Base-by-base conservation (phyloP, 1,140 invertebrate genomes). In the Antheraea mylitta region DNA sequence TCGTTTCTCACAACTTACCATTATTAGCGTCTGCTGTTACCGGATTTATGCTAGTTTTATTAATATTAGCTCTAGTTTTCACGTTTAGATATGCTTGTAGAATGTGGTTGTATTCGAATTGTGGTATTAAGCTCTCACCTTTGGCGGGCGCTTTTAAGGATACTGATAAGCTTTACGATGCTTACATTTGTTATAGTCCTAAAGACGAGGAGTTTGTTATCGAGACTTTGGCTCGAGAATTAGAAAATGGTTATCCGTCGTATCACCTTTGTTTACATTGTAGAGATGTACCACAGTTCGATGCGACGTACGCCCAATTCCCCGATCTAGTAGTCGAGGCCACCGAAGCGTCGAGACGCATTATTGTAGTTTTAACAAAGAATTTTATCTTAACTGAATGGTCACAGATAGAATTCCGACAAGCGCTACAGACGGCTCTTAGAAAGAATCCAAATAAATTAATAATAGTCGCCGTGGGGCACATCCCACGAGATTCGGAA, bases 171-270 rank as follows among this genome's bases (percentile, higher is more conserved):
- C 94, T 97, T 68, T 98, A 97, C 85, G 97, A 98, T 87, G 97
- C 97, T 18, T 98, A 98, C 88, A 95, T 98, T 67, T 96, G 96
- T 60, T 98, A 98, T 91, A 97, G 97, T 76, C 94, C 96, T 60
- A 96, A 98, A 82, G 97, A 98, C 90, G 96, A 98, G 85, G 94
- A 95, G 61, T 98, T 97, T 87, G 96, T 98, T 18, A 95, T 96
- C 72, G 95, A 97, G 80, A 96, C 97, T 45, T 90, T 98, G 68
- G 96, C 96, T 18, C 94, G 95, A 10, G 95, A 96, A 16, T 93
- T 98, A 11, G 97, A 98, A 88, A 94, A 93, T 58, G 94, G 95
- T 72, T 92, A 94, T 7, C 94, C 94, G 8, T 95, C 94, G 7
- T 98, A 97, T 84, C 93, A 96, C 78, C 93, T 98, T 36, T 97